phyloP scores from a whole-genome alignment of 2,797 vertebrate genomes.

The Schizopygopsis malacanthus region DNA sequence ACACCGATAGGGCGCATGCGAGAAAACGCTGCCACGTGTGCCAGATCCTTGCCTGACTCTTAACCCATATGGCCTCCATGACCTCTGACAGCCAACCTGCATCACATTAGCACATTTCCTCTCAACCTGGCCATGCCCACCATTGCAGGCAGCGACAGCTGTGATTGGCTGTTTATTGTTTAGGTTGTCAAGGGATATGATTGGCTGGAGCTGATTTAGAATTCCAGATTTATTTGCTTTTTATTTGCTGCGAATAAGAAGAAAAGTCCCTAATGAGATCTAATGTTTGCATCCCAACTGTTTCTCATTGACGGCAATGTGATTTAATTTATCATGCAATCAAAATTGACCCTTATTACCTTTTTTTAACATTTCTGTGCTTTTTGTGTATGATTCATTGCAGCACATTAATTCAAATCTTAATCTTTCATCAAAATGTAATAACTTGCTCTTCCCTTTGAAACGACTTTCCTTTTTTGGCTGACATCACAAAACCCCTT shows the following conservation, averaged over 20 bases:
- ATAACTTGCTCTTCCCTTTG: constrained; percentile 1
- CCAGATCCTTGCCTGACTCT: constrained; percentile 61
- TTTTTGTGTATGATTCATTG: constrained; percentile 10
- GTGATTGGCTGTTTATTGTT: neutral
- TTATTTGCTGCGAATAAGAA: neutral
- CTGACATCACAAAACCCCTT: constrained; percentile 3
- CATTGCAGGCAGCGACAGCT: neutral
- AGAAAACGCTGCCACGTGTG: constrained; percentile 56
- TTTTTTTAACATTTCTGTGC: neutral
- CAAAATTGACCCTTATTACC: neutral
- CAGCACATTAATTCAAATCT: constrained; percentile 23
- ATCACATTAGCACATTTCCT: constrained; percentile 61
- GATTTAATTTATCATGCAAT: neutral
- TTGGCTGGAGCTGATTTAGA: neutral
- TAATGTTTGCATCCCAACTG: neutral
- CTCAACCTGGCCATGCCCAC: constrained; percentile 60
- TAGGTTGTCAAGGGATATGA: neutral
- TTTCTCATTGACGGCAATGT: neutral
- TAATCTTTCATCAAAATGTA: constrained; percentile 31
- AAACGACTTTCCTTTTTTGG: neutral
- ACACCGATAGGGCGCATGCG: constrained; percentile 41
- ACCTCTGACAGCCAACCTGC: constrained; percentile 45
- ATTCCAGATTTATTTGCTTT: neutral
- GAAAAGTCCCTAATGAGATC: no score
- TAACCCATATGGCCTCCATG: constrained; percentile 59